Evolutionary conservation across 2,113 vertebrate genomes (phyloP).

Genomic region (Macroglossus sobrinus): DNA sequence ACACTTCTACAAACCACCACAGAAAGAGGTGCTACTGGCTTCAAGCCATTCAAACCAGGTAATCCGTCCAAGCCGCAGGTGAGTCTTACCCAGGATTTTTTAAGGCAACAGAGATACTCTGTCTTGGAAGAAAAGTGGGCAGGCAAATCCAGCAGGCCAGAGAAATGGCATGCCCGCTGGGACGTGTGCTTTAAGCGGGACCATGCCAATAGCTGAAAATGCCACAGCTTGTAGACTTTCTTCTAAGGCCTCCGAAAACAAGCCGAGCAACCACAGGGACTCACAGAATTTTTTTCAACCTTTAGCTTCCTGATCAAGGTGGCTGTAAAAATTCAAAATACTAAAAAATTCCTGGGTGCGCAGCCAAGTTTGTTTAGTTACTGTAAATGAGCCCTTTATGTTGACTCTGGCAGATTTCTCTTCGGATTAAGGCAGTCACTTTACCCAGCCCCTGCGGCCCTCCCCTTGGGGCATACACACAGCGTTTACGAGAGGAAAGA

Average conservation of each 20-base stretch:
- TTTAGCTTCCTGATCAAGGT: background rate
- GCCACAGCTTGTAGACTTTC: background rate
- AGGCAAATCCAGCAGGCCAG: background rate
- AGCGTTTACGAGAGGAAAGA: background rate
- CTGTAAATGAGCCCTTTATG: background rate
- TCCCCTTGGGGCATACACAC: background rate
- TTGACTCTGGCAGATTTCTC: background rate
- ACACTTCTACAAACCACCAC: background rate
- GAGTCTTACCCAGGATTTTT: background rate
- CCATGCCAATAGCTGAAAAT: background rate
- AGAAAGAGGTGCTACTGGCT: background rate
- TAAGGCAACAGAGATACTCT: background rate
- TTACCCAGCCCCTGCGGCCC: background rate
- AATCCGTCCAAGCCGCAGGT: too few species aligned
- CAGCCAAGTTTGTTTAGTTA: background rate
- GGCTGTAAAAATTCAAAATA: background rate
- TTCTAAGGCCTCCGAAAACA: background rate
- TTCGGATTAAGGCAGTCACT: background rate
- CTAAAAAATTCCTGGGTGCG: background rate
- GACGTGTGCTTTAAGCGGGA: background rate
- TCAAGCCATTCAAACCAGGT: background rate
- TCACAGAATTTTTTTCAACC: background rate
- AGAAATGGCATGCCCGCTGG: accelerated
- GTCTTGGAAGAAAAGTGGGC: background rate
- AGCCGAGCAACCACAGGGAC: background rate